A percentile compares a stretch with the other conserved stretches of the same genome.
Evolutionary conservation across 2,888 invertebrate genomes (phyloP).

Genomic region (Pammene aurita): DNA sequence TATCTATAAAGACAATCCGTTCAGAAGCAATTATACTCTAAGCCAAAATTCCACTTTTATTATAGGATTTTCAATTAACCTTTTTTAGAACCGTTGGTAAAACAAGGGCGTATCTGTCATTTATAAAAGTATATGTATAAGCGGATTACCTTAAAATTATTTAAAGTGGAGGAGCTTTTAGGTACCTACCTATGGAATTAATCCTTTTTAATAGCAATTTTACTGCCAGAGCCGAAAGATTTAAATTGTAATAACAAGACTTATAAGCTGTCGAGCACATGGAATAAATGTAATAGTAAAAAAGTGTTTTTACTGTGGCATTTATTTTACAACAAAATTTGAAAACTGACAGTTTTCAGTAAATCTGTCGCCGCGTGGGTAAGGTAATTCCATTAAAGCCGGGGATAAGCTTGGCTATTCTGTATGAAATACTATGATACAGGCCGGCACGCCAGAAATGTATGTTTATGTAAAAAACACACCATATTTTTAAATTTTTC

Average conservation of each 20-base stretch:
- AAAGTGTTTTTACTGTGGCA: no score
- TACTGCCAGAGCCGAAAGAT: neutral
- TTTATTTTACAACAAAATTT: no score
- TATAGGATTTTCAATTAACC: no score
- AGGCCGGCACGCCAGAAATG: no score
- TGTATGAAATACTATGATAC: no score
- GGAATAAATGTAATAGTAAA: neutral
- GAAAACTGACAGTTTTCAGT: no score
- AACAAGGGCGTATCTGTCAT: neutral
- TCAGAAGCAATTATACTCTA: neutral
- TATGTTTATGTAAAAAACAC: neutral
- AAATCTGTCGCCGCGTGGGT: no score
- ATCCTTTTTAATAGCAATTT: conserved; percentile 1
- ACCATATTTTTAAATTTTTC: neutral
- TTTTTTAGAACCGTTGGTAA: neutral
- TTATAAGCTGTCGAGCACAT: neutral
- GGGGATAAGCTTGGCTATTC: no score
- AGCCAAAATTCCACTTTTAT: neutral
- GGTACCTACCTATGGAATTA: neutral
- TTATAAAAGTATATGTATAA: conserved; percentile 1
- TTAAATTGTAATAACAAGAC: neutral
- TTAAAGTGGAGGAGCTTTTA: neutral
- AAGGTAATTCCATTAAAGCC: no score
- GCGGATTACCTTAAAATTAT: neutral
- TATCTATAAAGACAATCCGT: neutral